Conservation (phyloP, 2,113 vertebrate genomes). For the Penelope pileata region DNA sequence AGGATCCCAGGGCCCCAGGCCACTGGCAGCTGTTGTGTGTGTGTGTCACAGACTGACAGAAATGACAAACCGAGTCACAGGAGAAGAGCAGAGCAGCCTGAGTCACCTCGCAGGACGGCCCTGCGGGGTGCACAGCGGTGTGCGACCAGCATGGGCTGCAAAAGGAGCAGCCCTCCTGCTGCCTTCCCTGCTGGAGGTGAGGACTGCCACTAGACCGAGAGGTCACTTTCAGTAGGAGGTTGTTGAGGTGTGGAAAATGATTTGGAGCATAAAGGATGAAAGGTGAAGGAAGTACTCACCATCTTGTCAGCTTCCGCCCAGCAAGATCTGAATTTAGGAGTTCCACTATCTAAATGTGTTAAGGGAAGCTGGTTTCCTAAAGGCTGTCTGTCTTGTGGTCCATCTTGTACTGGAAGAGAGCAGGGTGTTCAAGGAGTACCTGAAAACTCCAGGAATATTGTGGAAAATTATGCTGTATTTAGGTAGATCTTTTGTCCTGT, state of each 20-base stretch:
- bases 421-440: not conserved
- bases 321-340: not conserved
- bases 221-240: slow-evolving; percentile 5
- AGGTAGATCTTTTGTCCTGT: not conserved
- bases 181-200: slow-evolving; percentile 19
- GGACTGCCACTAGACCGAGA: not conserved
- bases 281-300: not conserved
- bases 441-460: not conserved
- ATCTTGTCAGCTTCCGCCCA: not conserved
- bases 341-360: not conserved
- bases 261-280: not conserved
- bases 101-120: not conserved
- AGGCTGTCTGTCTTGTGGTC: not conserved
- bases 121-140: accelerated
- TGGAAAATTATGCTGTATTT: not conserved
- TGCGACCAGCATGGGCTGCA: not conserved
- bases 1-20: not conserved
- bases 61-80: not conserved
- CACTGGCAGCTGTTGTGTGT: slow-evolving; percentile 19
- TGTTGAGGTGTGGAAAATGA: not conserved
- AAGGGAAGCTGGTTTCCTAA: not conserved
- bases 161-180: slow-evolving; percentile 1
- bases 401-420: not conserved
- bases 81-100: not conserved
- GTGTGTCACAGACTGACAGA: slow-evolving; percentile 21